Evolutionary conservation across 2,888 invertebrate species (phyloP).

Genomic region (Meliscaeva auricollis): DNA sequence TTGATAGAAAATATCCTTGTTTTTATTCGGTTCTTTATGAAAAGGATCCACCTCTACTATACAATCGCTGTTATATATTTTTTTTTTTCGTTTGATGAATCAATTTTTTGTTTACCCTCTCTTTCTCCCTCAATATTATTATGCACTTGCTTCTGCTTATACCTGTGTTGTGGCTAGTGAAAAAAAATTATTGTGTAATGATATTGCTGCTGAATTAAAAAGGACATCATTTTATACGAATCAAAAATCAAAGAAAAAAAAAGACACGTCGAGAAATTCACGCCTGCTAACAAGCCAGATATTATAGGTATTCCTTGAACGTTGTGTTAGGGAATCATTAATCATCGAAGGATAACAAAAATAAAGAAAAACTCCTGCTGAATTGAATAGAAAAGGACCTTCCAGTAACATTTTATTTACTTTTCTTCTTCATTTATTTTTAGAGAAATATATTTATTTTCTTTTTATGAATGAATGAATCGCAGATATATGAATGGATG

Average conservation of each 20-base stretch:
- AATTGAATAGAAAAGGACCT: slow-evolving; percentile 30
- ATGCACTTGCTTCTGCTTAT: slow-evolving; percentile 56
- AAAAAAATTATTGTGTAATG: slow-evolving; percentile 28
- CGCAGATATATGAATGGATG: slow-evolving; percentile 17
- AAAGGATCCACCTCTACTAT: slow-evolving; percentile 61
- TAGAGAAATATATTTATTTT: slow-evolving; percentile 8
- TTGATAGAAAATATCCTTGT: slow-evolving; percentile 61
- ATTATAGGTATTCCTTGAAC: slow-evolving; percentile 37
- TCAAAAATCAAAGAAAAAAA: slow-evolving; percentile 26
- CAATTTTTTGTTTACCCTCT: slow-evolving; percentile 53
- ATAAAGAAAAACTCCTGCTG: slow-evolving; percentile 18
- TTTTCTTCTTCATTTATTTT: slow-evolving; percentile 40
- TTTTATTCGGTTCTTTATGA: slow-evolving; percentile 42
- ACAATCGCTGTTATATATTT: slow-evolving; percentile 3
- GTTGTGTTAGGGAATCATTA: slow-evolving; percentile 59
- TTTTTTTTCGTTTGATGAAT: slow-evolving; percentile 56
- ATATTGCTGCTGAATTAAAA: slow-evolving; percentile 47
- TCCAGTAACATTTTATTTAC: slow-evolving; percentile 41
- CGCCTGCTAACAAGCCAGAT: slow-evolving; percentile 64
- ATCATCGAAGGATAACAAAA: slow-evolving; percentile 61
- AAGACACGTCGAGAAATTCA: slow-evolving; percentile 67
- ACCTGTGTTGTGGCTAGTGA: slow-evolving; percentile 35
- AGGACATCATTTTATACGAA: slow-evolving; percentile 35
- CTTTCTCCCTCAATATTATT: neutral
- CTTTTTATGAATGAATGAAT: slow-evolving; percentile 59